Conservation (phyloP, 2,888 invertebrate species). For the Sericinus montela region DNA sequence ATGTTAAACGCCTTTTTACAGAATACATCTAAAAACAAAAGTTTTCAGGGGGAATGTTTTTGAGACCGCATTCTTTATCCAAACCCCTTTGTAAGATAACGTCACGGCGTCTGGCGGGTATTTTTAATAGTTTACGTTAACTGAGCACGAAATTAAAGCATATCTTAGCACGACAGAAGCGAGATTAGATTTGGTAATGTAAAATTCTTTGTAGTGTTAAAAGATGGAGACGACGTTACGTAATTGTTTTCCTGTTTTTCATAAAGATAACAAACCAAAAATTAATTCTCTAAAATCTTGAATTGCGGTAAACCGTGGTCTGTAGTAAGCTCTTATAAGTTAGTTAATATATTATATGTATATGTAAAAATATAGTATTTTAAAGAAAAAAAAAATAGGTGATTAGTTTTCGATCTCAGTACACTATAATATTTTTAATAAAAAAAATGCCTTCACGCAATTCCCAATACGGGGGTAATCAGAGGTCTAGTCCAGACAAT, state of each 20-base stretch:
- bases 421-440: too few species aligned
- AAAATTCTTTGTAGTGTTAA: not conserved
- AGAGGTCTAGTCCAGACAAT: too few species aligned
- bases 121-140: slow-evolving; percentile 16
- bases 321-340: too few species aligned
- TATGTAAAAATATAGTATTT: too few species aligned
- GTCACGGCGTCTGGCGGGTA: not conserved
- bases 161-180: slow-evolving; percentile 4
- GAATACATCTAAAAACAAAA: not conserved
- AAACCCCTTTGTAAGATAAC: not conserved
- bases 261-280: not conserved
- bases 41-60: not conserved
- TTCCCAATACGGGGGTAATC: too few species aligned
- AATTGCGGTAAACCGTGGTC: too few species aligned
- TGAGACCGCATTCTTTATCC: not conserved
- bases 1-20: too few species aligned
- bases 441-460: too few species aligned
- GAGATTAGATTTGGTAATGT: slow-evolving; percentile 10
- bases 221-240: not conserved
- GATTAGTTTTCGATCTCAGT: too few species aligned
- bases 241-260: slow-evolving; percentile 13
- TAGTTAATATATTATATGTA: too few species aligned
- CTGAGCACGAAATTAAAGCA: slow-evolving; percentile 16
- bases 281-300: too few species aligned
- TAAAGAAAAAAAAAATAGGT: too few species aligned